These are phyloP conservation scores for Sceloporus tristichus DNA, from an alignment of 2,113 vertebrate genomes.

Conservation along the genomic window DNA sequence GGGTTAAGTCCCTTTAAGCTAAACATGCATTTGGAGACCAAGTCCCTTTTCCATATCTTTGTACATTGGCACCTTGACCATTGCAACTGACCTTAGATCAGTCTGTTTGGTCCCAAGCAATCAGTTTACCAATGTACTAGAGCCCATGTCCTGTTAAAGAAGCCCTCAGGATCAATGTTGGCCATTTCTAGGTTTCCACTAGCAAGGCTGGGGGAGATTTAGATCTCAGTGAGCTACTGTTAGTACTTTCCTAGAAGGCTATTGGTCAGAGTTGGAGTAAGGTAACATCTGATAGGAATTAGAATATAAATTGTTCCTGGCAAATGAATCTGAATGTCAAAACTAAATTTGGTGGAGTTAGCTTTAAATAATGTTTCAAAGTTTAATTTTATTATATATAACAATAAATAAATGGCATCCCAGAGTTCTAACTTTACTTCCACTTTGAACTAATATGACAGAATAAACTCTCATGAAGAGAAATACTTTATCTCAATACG, in stretches of 20 bases:
- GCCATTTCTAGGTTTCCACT: background rate
- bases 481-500: conserved; percentile 23
- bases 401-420: conserved; percentile 25
- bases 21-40: background rate
- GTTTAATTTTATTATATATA: background rate
- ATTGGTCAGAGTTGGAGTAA: background rate
- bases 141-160: background rate
- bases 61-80: background rate
- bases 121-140: background rate
- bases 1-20: background rate
- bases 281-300: background rate
- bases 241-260: background rate
- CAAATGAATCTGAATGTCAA: background rate
- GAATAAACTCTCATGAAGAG: conserved; percentile 19
- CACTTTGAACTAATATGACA: conserved; percentile 32
- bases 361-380: background rate
- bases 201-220: background rate
- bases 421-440: conserved; percentile 39
- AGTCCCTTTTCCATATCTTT: background rate
- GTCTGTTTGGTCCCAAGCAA: background rate
- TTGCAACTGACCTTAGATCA: background rate
- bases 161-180: background rate
- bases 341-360: background rate
- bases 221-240: background rate
- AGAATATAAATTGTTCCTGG: conserved; percentile 15